These are phyloP conservation scores for Rousettus leschenaultii DNA, from an alignment of 2,113 vertebrate species.

Conservation along the genomic window DNA sequence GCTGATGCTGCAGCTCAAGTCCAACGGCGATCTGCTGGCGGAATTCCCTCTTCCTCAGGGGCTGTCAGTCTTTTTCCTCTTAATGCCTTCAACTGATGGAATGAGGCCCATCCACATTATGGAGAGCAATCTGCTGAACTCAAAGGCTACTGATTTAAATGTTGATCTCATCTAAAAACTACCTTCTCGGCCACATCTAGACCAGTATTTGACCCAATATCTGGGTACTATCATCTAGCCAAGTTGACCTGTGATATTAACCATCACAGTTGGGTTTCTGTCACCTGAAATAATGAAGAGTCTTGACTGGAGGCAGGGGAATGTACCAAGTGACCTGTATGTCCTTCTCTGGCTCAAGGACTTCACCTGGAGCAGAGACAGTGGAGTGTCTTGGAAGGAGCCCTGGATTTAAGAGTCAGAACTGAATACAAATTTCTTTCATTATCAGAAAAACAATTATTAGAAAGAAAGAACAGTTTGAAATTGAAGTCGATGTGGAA, in stretches of 20 bases:
- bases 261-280: neutral
- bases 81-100: neutral
- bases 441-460: neutral
- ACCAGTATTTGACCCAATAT: no score
- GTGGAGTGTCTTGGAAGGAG: neutral
- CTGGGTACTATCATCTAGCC: neutral
- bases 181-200: neutral
- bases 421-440: neutral
- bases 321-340: neutral
- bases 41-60: neutral
- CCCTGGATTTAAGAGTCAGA: neutral
- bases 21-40: neutral
- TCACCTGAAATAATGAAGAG: neutral
- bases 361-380: neutral
- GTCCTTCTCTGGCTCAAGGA: neutral
- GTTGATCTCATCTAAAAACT: neutral
- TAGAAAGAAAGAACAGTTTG: neutral
- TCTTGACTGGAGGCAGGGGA: neutral
- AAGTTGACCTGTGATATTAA: neutral
- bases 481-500: neutral
- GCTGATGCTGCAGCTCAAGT: no score
- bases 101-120: neutral
- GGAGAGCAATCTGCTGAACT: neutral
- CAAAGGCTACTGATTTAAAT: neutral
- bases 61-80: neutral